A percentile compares a stretch with the other conserved stretches of the same genome.
Evolutionary conservation across 1,140 invertebrate species (phyloP).

Genomic region (Drosophila yakuba): DNA sequence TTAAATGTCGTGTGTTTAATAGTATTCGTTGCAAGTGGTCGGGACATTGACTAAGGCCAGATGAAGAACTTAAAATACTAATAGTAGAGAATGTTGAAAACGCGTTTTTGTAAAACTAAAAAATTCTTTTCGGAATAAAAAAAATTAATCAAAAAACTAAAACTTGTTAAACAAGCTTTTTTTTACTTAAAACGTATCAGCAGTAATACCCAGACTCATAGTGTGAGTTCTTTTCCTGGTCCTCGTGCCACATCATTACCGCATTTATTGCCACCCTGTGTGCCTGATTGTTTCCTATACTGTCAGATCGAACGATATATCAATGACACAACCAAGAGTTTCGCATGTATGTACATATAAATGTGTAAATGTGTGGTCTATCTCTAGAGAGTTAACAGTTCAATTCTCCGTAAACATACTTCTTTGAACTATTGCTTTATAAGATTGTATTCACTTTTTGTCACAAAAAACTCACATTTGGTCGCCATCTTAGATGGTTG

Average conservation of each 20-base stretch:
- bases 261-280: conserved; percentile 67
- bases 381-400: conserved; percentile 15
- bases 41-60: conserved; percentile 19
- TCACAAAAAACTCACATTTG: conserved; percentile 42
- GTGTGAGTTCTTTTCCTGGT: conserved; percentile 4
- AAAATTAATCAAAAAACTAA: background rate
- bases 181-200: background rate
- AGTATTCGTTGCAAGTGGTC: conserved; percentile 12
- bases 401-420: conserved; percentile 54
- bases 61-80: background rate
- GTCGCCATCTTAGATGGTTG: conserved; percentile 51
- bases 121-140: background rate
- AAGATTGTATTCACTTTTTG: conserved; percentile 25
- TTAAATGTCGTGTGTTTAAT: conserved; percentile 38
- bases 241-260: conserved; percentile 55
- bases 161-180: background rate
- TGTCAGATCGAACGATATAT: conserved; percentile 58
- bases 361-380: background rate
- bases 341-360: background rate
- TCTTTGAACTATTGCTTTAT: conserved; percentile 48
- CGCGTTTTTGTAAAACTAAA: background rate
- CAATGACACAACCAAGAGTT: conserved; percentile 46
- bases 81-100: too few relatives aligned
- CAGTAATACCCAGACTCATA: conserved; percentile 8
- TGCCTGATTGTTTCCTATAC: conserved; percentile 73